phyloP scores from a whole-genome alignment of 2,888 invertebrate species.

The Sepiola atlantica region DNA sequence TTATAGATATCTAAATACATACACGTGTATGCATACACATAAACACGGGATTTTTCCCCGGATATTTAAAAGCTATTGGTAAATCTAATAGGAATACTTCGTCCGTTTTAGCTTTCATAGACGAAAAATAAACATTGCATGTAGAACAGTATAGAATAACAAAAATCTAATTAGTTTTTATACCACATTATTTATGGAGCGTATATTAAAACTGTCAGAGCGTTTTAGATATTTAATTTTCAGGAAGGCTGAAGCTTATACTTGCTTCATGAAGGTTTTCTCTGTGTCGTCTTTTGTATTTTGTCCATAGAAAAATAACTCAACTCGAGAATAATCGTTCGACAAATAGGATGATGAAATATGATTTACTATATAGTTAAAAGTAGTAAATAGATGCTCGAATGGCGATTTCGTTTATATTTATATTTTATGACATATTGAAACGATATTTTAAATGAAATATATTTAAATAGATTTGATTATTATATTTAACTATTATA shows the following conservation, averaged over 20 bases:
- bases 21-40: background rate
- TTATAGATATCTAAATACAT: background rate
- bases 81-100: background rate
- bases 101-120: background rate
- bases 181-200: background rate
- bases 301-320: background rate
- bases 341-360: background rate
- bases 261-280: background rate
- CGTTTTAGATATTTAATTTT: background rate
- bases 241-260: background rate
- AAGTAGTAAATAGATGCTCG: no score
- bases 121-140: background rate
- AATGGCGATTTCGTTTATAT: no score
- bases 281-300: background rate
- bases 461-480: no score
- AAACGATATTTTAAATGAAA: no score
- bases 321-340: background rate
- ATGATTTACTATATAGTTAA: no score
- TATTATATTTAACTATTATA: no score
- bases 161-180: slow-evolving; percentile 11
- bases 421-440: no score
- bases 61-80: slow-evolving; percentile 19
- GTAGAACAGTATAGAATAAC: background rate
- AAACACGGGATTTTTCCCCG: background rate
- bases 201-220: background rate